Percentiles rank a stretch among this genome's conserved stretches.
phyloP scores from a whole-genome alignment of 2,888 invertebrate genomes.

The Entomobrya proxima region DNA sequence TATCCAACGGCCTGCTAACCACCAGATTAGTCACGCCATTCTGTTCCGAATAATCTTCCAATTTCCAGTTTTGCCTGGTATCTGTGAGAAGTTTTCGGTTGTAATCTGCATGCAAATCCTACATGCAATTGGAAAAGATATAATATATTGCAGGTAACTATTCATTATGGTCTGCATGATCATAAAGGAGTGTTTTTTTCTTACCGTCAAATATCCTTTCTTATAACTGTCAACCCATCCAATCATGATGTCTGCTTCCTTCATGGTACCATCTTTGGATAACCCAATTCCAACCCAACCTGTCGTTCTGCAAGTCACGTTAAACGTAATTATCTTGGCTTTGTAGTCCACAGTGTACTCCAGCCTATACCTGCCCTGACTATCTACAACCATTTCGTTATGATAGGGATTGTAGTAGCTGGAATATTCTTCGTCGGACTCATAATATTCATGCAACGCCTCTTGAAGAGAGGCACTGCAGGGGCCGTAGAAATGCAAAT shows the following conservation, averaged over 20 bases:
- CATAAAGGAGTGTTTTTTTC: no score
- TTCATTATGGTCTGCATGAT: not conserved
- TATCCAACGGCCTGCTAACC: constrained; percentile 15
- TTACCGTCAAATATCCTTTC: not conserved
- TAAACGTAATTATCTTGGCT: not conserved
- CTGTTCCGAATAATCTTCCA: not conserved
- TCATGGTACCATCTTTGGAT: constrained; percentile 12
- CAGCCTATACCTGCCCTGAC: not conserved
- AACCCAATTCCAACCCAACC: constrained; percentile 36
- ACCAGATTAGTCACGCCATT: not conserved
- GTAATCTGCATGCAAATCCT: constrained; percentile 29
- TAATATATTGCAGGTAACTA: not conserved
- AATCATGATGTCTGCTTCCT: constrained; percentile 2
- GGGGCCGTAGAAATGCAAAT: no score
- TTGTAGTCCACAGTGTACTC: constrained; percentile 12
- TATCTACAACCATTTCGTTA: not conserved
- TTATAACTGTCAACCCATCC: not conserved
- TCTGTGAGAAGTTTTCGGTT: not conserved
- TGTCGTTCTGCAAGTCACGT: not conserved
- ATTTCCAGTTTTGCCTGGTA: constrained; percentile 15
- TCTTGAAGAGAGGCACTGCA: no score
- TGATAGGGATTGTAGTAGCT: not conserved
- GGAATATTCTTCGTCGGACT: not conserved
- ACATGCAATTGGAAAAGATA: not conserved
- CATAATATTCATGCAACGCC: not conserved